phyloP scores from a whole-genome alignment of 2,113 vertebrate genomes.

The Leucosticte australis region DNA sequence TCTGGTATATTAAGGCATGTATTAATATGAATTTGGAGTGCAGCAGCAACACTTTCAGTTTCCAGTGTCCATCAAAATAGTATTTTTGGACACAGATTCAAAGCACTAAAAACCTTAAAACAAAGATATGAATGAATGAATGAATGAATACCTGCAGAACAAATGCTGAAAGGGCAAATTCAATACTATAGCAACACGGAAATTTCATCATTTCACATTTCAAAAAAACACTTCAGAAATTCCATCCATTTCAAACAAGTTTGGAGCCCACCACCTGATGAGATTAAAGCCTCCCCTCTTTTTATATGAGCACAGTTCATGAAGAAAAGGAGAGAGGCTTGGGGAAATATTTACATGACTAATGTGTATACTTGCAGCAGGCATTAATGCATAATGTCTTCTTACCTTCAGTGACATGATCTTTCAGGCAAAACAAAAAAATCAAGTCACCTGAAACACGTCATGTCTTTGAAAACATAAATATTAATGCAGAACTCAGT shows the following conservation, averaged over 20 bases:
- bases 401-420: background rate
- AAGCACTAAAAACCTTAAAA: background rate
- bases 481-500: background rate
- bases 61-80: background rate
- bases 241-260: background rate
- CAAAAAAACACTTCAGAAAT: background rate
- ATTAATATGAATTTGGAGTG: background rate
- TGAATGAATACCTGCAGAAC: background rate
- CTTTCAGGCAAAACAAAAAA: background rate
- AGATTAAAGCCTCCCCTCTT: background rate
- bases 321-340: background rate
- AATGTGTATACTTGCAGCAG: background rate
- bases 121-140: background rate
- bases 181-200: background rate
- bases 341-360: background rate
- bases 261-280: slow-evolving; percentile 14
- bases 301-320: background rate
- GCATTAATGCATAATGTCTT: background rate
- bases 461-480: background rate
- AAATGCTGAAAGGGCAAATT: background rate
- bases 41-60: background rate
- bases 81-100: background rate
- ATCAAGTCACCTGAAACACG: background rate
- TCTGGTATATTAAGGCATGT: slow-evolving; percentile 50
- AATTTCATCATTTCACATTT: background rate